A percentile compares a stretch with the other conserved stretches of the same genome.
Evolutionary conservation across 2,797 vertebrate genomes (phyloP).

Genomic region (Geotrypetes seraphini): DNA sequence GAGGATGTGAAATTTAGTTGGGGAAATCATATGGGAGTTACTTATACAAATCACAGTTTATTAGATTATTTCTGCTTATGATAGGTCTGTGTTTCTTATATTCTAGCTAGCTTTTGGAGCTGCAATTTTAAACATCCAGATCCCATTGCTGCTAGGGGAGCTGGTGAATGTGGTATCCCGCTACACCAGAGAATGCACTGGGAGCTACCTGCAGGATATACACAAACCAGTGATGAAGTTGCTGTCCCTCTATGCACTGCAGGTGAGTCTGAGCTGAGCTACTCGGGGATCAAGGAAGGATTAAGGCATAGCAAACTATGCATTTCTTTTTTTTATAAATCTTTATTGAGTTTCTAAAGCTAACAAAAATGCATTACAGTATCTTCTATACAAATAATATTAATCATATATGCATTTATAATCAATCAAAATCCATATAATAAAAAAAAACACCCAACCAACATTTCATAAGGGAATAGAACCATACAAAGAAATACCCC

Average conservation of each 20-base stretch:
- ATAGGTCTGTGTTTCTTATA: background rate
- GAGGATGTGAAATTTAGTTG: too few relatives aligned
- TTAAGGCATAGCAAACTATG: fast-evolving
- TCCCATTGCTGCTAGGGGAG: constrained; percentile 81
- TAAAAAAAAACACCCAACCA: too few relatives aligned
- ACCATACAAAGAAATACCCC: too few relatives aligned
- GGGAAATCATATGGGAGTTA: too few relatives aligned
- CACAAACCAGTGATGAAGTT: constrained; percentile 59
- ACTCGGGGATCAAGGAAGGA: fast-evolving
- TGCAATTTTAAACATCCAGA: constrained; percentile 78
- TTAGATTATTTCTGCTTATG: background rate
- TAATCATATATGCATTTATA: too few relatives aligned
- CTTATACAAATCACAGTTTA: too few relatives aligned
- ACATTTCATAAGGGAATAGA: too few relatives aligned
- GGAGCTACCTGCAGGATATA: constrained; percentile 67
- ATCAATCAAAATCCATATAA: too few relatives aligned
- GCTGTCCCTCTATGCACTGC: constrained; percentile 66
- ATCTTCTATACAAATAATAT: too few relatives aligned
- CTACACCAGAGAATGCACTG: constrained; percentile 53
- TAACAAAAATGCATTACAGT: too few relatives aligned
- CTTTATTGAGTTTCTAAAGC: too few relatives aligned
- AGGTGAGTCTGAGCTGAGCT: constrained; percentile 50
- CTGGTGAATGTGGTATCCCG: constrained; percentile 82
- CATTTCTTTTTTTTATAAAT: too few relatives aligned
- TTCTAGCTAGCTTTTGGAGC: constrained; percentile 78